phyloP scores from a whole-genome alignment of 2,113 vertebrate species.

The Etheostoma cragini region DNA sequence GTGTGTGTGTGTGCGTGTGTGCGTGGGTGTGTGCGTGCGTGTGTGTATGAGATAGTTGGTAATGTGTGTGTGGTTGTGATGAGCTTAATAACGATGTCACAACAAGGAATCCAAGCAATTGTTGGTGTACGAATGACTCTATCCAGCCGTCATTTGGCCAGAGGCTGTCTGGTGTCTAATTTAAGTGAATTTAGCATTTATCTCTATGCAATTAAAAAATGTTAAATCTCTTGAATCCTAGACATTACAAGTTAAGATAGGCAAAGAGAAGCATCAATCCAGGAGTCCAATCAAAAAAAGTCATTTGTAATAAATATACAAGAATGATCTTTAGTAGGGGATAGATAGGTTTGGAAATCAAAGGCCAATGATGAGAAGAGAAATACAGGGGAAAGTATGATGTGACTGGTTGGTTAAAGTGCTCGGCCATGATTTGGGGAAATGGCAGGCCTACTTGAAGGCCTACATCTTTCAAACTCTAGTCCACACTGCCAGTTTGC shows the following conservation, averaged over 20 bases:
- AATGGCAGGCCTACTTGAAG: neutral
- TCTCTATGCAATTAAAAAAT: neutral
- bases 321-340: neutral
- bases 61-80: constrained; percentile 30
- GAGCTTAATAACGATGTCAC: constrained; percentile 77
- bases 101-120: constrained; percentile 81
- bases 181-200: neutral
- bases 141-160: constrained; percentile 8
- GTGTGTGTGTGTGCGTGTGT: constrained; percentile 41
- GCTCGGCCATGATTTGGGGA: neutral
- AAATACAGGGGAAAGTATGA: neutral
- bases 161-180: constrained; percentile 7
- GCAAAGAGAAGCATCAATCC: neutral
- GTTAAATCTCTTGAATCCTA: neutral
- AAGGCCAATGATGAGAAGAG: neutral
- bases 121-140: constrained; percentile 60
- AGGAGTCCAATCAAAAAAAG: neutral
- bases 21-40: constrained; percentile 41
- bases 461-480: neutral
- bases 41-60: neutral
- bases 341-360: neutral
- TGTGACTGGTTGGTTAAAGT: too few relatives aligned
- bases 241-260: neutral
- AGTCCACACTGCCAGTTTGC: neutral
- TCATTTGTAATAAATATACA: neutral